A percentile compares a stretch with the other conserved stretches of the same genome.
Evolutionary conservation across 2,113 vertebrate species (phyloP).

Genomic region (Gadus macrocephalus): DNA sequence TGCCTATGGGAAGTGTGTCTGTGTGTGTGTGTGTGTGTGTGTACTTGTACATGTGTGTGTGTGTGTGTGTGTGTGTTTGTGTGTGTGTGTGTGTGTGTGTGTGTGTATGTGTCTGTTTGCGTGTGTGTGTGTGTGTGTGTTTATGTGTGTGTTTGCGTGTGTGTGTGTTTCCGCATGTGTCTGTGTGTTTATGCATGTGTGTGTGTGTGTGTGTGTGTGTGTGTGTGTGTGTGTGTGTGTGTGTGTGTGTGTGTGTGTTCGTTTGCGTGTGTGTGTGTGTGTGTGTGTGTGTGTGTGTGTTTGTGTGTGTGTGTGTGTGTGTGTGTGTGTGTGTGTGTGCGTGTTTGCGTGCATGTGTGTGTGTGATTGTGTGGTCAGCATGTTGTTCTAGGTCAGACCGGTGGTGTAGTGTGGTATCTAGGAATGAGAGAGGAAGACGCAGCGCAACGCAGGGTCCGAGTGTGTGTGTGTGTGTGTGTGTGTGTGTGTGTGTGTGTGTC

Average conservation of each 20-base stretch:
- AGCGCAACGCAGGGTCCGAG: slow-evolving; percentile 16
- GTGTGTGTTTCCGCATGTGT: not conserved
- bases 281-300: not conserved
- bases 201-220: slow-evolving; percentile 1
- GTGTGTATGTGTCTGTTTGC: not conserved
- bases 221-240: not conserved
- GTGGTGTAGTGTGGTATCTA: not conserved
- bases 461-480: slow-evolving; percentile 18
- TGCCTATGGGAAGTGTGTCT: not conserved
- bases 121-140: not conserved
- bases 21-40: not conserved
- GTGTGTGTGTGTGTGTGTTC: not conserved
- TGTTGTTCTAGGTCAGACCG: not conserved
- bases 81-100: slow-evolving; percentile 3
- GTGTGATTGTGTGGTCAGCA: not conserved
- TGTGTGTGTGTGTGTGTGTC: not conserved
- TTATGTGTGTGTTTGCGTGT: not conserved
- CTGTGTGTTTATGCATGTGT: not conserved
- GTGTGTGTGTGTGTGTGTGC: slow-evolving; percentile 1
- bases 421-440: slow-evolving; percentile 26
- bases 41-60: not conserved
- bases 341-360: slow-evolving; percentile 2
- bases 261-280: not conserved
- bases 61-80: not conserved
- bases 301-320: slow-evolving; percentile 18